A percentile compares a stretch with the other conserved stretches of the same genome.
These are phyloP conservation scores for Arrhopalites spinosus DNA, from an alignment of 2,888 invertebrate genomes.

Conservation along the genomic window DNA sequence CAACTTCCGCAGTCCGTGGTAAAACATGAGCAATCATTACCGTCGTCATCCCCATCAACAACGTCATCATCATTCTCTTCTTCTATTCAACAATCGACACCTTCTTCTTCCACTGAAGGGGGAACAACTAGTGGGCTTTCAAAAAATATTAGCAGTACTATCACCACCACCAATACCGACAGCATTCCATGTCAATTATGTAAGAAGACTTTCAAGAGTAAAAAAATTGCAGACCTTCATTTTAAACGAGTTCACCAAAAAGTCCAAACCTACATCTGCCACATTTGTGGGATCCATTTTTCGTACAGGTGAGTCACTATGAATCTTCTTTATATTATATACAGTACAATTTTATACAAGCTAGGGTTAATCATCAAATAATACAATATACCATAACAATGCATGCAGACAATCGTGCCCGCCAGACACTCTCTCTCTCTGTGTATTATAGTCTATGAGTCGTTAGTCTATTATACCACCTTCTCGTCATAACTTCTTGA, in stretches of 20 bases:
- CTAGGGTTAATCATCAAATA: slow-evolving; percentile 22
- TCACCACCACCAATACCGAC: slow-evolving; percentile 40
- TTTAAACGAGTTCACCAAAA: slow-evolving; percentile 54
- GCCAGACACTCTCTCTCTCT: neutral
- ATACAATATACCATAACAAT: too few species aligned
- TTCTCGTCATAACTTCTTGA: neutral
- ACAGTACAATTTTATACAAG: slow-evolving; percentile 11
- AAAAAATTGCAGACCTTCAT: slow-evolving; percentile 52
- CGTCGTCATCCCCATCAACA: neutral
- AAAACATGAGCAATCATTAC: slow-evolving; percentile 10
- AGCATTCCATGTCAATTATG: slow-evolving; percentile 47
- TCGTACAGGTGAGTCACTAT: slow-evolving; percentile 52
- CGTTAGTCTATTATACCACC: neutral
- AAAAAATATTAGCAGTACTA: slow-evolving; percentile 14
- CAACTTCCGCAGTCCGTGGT: slow-evolving; percentile 1
- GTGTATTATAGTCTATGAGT: slow-evolving; percentile 7
- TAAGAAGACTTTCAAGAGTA: slow-evolving; percentile 54
- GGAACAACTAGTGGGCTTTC: slow-evolving; percentile 4
- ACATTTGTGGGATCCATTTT: slow-evolving; percentile 53
- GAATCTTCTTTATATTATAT: slow-evolving; percentile 10
- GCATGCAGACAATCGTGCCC: neutral
- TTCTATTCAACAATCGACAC: neutral
- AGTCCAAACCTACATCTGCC: slow-evolving; percentile 50
- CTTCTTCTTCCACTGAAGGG: neutral
- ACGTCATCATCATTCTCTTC: neutral